A percentile compares a stretch with the other conserved stretches of the same genome.
These are phyloP conservation scores for Phalanger gymnotis DNA, from an alignment of 2,797 vertebrate species.

Conservation along the genomic window DNA sequence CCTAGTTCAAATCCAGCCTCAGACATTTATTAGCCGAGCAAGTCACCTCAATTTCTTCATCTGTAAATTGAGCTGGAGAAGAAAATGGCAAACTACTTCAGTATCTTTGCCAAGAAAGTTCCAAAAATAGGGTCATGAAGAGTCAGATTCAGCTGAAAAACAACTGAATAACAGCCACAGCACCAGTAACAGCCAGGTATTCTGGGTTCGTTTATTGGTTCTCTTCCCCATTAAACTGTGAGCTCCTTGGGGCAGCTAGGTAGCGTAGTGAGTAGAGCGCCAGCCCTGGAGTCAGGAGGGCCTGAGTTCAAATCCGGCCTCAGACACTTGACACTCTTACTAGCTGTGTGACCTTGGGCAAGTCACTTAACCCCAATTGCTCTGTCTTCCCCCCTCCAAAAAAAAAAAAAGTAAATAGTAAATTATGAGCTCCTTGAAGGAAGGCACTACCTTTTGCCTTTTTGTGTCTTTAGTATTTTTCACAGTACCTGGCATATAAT, in stretches of 20 bases:
- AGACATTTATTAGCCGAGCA: not conserved
- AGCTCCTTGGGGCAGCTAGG: too few species aligned
- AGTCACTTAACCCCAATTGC: too few species aligned
- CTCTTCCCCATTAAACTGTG: not conserved
- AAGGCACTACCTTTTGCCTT: not conserved
- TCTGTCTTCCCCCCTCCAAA: too few species aligned
- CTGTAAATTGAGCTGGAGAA: not conserved
- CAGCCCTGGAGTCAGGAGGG: too few species aligned
- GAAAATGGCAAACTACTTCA: not conserved
- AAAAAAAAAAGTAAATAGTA: too few species aligned
- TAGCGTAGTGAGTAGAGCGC: too few species aligned
- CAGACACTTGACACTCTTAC: too few species aligned
- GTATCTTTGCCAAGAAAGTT: not conserved
- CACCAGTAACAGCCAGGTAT: not conserved
- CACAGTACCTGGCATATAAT: not conserved
- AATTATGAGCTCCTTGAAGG: not conserved
- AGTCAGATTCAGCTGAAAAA: not conserved
- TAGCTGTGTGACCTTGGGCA: too few species aligned
- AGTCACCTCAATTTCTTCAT: not conserved
- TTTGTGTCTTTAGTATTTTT: not conserved
- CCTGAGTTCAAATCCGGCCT: too few species aligned
- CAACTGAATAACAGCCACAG: not conserved
- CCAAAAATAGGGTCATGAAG: not conserved
- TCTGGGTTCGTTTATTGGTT: not conserved
- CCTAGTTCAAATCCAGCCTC: not conserved